phyloP scores from a whole-genome alignment of 2,113 vertebrate species.

The Pangasianodon hypophthalmus region DNA sequence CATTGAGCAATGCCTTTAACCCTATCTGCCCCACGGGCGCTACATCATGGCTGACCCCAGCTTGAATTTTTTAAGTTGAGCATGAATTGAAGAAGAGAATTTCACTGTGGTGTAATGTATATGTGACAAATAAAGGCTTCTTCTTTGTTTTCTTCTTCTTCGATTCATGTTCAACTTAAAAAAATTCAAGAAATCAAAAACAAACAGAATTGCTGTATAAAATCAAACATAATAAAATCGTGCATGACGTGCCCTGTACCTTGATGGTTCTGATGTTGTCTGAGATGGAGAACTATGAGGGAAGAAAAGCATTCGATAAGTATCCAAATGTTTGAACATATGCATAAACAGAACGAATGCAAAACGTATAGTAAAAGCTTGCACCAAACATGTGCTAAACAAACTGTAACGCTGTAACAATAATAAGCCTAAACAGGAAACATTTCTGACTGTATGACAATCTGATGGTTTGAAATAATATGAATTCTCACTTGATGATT shows the following conservation, averaged over 20 bases:
- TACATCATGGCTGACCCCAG: neutral
- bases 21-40: neutral
- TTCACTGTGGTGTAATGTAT: neutral
- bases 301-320: neutral
- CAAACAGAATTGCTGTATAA: neutral
- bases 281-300: conserved; percentile 55
- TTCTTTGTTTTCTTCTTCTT: neutral
- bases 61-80: too few relatives aligned
- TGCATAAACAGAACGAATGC: neutral
- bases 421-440: neutral
- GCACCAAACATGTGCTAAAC: neutral
- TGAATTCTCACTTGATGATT: conserved; percentile 73
- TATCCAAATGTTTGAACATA: neutral
- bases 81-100: neutral
- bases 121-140: neutral
- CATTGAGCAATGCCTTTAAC: neutral
- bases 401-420: neutral
- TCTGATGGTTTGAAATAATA: neutral
- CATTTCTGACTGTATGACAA: neutral
- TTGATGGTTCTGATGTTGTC: conserved; percentile 78
- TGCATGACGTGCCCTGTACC: conserved; percentile 61
- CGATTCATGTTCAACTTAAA: neutral
- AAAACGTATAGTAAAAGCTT: neutral
- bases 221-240: too few relatives aligned
- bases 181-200: neutral